A percentile compares a stretch with the other conserved stretches of the same genome.
These are phyloP conservation scores for Lordiphosa clarofinis DNA, from an alignment of 1,140 invertebrate species.

Conservation along the genomic window DNA sequence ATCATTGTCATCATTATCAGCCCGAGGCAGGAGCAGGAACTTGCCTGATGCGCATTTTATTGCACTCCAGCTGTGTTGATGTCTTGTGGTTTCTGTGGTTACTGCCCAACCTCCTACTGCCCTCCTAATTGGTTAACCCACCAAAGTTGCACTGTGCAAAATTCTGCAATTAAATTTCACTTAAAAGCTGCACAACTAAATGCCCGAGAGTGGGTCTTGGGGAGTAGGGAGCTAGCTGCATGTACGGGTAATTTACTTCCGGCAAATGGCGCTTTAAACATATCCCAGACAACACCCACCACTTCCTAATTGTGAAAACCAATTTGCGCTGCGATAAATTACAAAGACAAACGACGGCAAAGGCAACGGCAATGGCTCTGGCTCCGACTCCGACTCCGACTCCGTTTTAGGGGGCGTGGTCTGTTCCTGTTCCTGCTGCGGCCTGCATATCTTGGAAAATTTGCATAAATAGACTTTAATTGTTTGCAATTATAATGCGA, in stretches of 20 bases:
- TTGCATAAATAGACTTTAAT: constrained; percentile 78
- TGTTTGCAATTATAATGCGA: constrained; percentile 76
- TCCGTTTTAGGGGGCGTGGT: constrained; percentile 35
- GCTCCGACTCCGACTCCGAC: constrained; percentile 2
- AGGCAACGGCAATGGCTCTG: not conserved
- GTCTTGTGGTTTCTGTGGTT: constrained; percentile 29
- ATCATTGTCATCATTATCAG: constrained; percentile 42
- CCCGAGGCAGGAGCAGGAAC: constrained; percentile 7
- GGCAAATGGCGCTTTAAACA: constrained; percentile 62
- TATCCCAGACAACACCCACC: constrained; percentile 70
- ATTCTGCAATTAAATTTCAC: constrained; percentile 75
- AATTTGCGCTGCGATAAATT: constrained; percentile 76
- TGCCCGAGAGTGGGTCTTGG: not conserved
- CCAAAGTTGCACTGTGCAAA: constrained; percentile 33
- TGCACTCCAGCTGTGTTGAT: constrained; percentile 15
- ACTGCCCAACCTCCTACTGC: constrained; percentile 1
- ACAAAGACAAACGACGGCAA: constrained; percentile 67
- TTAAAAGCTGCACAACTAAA: constrained; percentile 61
- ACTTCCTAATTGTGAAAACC: constrained; percentile 77
- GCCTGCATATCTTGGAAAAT: constrained; percentile 68
- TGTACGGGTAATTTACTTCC: constrained; percentile 68
- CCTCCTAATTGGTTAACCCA: constrained; percentile 36
- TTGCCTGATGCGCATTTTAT: constrained; percentile 30
- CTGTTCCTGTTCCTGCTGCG: constrained; percentile 31
- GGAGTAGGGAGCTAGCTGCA: constrained; percentile 4